These are phyloP conservation scores for Verasper variegatus DNA, from an alignment of 2,113 vertebrate species.

Conservation along the genomic window DNA sequence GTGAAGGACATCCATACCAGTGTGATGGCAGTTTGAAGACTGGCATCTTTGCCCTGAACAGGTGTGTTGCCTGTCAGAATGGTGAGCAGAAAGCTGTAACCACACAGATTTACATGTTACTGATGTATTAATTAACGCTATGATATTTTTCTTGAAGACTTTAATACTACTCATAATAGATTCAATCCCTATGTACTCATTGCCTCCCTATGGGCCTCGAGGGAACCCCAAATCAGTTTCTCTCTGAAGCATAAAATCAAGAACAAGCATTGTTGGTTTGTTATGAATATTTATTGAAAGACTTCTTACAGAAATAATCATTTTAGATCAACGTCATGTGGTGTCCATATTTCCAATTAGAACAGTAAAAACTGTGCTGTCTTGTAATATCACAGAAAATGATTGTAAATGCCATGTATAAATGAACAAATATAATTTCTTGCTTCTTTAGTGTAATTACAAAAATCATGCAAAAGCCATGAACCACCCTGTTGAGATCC, in stretches of 20 bases:
- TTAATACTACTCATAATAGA: neutral
- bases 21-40: no score
- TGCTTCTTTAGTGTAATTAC: slow-evolving; percentile 35
- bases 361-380: slow-evolving; percentile 73
- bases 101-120: neutral
- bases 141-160: neutral
- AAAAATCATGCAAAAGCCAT: slow-evolving; percentile 58
- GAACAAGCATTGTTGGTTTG: slow-evolving; percentile 19
- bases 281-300: slow-evolving; percentile 79
- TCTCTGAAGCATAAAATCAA: neutral
- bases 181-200: neutral
- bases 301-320: slow-evolving; percentile 74
- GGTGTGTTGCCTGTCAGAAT: neutral
- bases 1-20: no score
- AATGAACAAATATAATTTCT: slow-evolving; percentile 25
- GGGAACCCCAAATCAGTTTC: neutral
- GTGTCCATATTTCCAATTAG: slow-evolving; percentile 73
- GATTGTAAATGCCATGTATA: slow-evolving; percentile 27
- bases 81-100: neutral
- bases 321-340: slow-evolving; percentile 60
- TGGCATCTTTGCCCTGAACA: neutral
- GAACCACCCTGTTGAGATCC: neutral
- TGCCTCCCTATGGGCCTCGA: neutral
- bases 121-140: neutral
- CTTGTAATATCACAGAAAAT: slow-evolving; percentile 24